Conservation (phyloP, 2,888 invertebrate species). For the Morpho helenor region DNA sequence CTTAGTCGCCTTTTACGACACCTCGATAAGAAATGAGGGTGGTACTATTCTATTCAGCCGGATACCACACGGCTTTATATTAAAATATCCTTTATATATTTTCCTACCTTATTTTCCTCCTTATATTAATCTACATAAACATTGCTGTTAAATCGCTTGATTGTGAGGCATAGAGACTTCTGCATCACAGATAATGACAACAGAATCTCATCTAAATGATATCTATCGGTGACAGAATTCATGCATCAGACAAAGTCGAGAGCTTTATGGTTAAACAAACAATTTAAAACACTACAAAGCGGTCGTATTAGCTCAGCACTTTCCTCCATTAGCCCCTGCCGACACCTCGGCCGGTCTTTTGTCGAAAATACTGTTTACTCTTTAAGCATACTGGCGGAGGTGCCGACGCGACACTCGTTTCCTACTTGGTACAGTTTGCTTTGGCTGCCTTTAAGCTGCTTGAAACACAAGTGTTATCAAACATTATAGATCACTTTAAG, state of each 20-base stretch:
- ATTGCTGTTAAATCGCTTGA: too few species aligned
- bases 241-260: constrained; percentile 38
- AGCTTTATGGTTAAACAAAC: constrained; percentile 78
- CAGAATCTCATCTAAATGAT: neutral
- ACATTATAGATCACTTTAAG: constrained; percentile 27
- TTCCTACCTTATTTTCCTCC: too few species aligned
- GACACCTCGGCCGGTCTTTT: constrained; percentile 69
- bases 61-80: too few species aligned
- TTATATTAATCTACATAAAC: too few species aligned
- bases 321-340: constrained; percentile 70
- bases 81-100: too few species aligned
- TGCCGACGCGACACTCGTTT: constrained; percentile 59
- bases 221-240: constrained; percentile 10
- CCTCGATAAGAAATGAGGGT: too few species aligned
- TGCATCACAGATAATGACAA: too few species aligned
- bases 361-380: constrained; percentile 68
- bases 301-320: constrained; percentile 74
- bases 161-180: too few species aligned
- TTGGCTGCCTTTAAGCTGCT: constrained; percentile 44
- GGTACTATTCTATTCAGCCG: too few species aligned
- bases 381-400: constrained; percentile 46
- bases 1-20: too few species aligned
- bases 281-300: constrained; percentile 77
- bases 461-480: constrained; percentile 33
- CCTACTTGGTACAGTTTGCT: constrained; percentile 58